Conservation (phyloP, 2,113 vertebrate species). For the Scolopax mira region DNA sequence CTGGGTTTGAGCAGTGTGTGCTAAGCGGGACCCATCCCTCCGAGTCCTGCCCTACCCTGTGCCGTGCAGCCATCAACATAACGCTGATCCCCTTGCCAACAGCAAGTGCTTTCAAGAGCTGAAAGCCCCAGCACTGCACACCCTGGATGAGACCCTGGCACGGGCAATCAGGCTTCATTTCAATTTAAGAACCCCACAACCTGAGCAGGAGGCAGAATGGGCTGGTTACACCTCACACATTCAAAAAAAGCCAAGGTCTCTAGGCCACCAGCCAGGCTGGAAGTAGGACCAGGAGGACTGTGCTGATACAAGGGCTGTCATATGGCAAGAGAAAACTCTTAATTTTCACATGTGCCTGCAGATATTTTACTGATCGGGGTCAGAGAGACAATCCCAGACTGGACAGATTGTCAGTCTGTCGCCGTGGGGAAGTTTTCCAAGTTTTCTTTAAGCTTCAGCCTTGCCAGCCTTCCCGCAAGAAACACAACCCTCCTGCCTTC, state of each 20-base stretch:
- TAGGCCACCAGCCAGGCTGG: background rate
- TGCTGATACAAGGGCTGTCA: background rate
- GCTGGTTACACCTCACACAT: background rate
- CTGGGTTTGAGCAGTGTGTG: fast-evolving
- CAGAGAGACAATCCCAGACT: background rate
- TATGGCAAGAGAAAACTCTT: background rate
- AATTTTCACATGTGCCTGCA: background rate
- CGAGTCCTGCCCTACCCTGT: background rate
- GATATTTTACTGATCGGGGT: background rate
- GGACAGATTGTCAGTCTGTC: background rate
- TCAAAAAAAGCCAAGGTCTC: background rate
- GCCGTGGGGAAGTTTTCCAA: background rate
- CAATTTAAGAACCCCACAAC: too few species aligned
- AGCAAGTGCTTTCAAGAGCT: background rate
- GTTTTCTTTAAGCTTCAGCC: background rate
- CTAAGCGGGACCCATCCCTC: background rate
- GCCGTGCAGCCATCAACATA: fast-evolving
- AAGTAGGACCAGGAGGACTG: background rate
- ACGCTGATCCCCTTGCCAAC: fast-evolving
- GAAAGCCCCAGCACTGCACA: background rate
- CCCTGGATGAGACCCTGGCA: background rate
- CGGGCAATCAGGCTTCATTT: fast-evolving
- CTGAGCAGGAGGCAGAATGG: background rate
- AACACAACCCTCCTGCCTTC: background rate
- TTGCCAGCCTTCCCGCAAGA: background rate